These are phyloP conservation scores for Microcaecilia unicolor DNA, from an alignment of 2,797 vertebrate species.

Conservation along the genomic window DNA sequence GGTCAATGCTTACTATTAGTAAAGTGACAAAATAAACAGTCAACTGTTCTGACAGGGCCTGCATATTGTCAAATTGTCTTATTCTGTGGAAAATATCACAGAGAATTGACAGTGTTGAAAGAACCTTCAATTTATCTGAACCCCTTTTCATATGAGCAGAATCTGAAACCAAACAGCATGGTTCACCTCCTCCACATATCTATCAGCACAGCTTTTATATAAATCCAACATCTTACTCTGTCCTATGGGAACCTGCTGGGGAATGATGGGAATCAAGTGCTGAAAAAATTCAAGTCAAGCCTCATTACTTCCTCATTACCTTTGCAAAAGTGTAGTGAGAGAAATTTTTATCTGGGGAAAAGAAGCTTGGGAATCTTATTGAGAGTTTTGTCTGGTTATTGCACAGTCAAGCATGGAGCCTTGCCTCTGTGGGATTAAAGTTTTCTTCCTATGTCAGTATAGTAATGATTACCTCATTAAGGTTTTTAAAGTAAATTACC, in stretches of 20 bases:
- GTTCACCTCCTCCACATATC: slow-evolving; percentile 52
- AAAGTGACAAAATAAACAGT: slow-evolving; percentile 56
- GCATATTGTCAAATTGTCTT: slow-evolving; percentile 44
- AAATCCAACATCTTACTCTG: slow-evolving; percentile 57
- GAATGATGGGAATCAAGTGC: slow-evolving; percentile 53
- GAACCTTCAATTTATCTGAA: slow-evolving; percentile 43
- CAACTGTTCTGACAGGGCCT: slow-evolving; percentile 37
- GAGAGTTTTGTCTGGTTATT: slow-evolving; percentile 65
- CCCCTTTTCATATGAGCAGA: slow-evolving; percentile 36
- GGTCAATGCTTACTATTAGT: slow-evolving; percentile 50
- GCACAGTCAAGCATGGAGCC: slow-evolving; percentile 74
- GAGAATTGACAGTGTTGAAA: slow-evolving; percentile 35
- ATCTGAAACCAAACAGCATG: slow-evolving; percentile 42
- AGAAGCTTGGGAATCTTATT: slow-evolving; percentile 68
- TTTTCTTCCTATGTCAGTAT: slow-evolving; percentile 68
- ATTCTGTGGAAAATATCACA: slow-evolving; percentile 38
- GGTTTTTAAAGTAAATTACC: slow-evolving; percentile 74
- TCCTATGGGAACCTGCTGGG: slow-evolving; percentile 63
- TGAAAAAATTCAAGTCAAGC: slow-evolving; percentile 78
- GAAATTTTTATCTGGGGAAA: slow-evolving; percentile 61
- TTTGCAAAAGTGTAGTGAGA: slow-evolving; percentile 76
- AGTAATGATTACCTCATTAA: slow-evolving; percentile 74
- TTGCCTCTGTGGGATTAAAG: slow-evolving; percentile 63
- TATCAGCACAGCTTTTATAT: slow-evolving; percentile 55
- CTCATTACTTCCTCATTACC: slow-evolving; percentile 93